These are phyloP conservation scores for Oncopeltus fasciatus DNA, from an alignment of 1,140 invertebrate species.

Conservation along the genomic window DNA sequence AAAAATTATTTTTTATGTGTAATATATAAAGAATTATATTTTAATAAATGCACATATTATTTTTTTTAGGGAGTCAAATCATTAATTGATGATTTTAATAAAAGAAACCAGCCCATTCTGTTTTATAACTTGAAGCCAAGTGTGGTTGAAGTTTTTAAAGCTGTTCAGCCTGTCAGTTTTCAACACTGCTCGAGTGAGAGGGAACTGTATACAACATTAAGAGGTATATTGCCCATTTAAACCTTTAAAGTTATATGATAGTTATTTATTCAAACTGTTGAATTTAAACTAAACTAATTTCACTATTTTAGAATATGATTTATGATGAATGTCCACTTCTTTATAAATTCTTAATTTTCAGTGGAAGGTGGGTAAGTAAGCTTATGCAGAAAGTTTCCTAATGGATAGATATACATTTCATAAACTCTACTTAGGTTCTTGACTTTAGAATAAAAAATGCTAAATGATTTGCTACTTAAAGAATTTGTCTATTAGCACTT, in stretches of 20 bases:
- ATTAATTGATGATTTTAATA: constrained; percentile 56
- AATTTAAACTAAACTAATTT: not conserved
- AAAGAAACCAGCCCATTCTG: constrained; percentile 52
- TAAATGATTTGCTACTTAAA: too few species aligned
- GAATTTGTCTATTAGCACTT: too few species aligned
- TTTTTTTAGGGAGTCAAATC: constrained; percentile 49
- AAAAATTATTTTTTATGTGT: not conserved
- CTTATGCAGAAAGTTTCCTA: not conserved
- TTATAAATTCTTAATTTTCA: not conserved
- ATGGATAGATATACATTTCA: not conserved
- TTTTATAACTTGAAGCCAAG: constrained; percentile 62
- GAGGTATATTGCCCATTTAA: too few species aligned
- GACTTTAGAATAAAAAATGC: too few species aligned
- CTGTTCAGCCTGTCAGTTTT: constrained; percentile 50
- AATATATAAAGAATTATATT: too few species aligned
- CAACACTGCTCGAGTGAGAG: constrained; percentile 43
- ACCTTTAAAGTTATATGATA: too few species aligned
- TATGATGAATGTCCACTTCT: not conserved
- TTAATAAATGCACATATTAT: too few species aligned
- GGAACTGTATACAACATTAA: constrained; percentile 45
- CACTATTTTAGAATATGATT: not conserved
- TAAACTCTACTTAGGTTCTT: too few species aligned
- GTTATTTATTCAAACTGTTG: not conserved
- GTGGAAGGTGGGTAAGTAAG: not conserved
- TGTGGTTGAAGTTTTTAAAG: constrained; percentile 49